Conservation (phyloP, 2,113 vertebrate genomes). For the Paramisgurnus dabryanus region DNA sequence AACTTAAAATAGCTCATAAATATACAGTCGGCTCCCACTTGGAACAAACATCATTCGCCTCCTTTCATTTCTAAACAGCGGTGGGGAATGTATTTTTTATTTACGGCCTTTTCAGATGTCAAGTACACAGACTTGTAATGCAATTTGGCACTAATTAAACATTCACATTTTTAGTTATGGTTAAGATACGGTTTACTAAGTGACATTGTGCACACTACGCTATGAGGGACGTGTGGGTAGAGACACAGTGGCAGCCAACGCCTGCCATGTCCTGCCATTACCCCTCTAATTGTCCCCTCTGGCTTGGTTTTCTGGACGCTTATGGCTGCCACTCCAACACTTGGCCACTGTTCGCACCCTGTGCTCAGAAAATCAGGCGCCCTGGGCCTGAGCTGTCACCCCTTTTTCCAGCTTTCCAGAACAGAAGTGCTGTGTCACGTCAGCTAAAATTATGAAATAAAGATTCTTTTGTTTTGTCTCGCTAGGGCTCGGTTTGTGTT, state of each 20-base stretch:
- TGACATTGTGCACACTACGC: neutral
- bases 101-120: conserved; percentile 15
- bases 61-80: conserved; percentile 30
- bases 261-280: conserved; percentile 39
- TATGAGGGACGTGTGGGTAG: neutral
- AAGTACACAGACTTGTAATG: conserved; percentile 14
- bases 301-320: neutral
- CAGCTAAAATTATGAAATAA: conserved; percentile 48
- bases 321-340: neutral
- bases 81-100: conserved; percentile 8
- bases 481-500: conserved; percentile 40
- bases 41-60: neutral
- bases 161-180: conserved; percentile 5
- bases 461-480: conserved; percentile 43
- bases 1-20: conserved; percentile 47
- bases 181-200: conserved; percentile 1
- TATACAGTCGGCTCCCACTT: conserved; percentile 43
- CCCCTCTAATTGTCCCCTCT: conserved; percentile 37
- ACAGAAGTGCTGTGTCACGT: conserved; percentile 45
- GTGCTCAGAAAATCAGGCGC: neutral
- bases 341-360: neutral
- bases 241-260: conserved; percentile 47
- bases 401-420: conserved; percentile 3
- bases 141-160: conserved; percentile 2
- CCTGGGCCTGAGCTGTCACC: neutral